Base-by-base conservation (phyloP, 2,888 invertebrate species). In the Hedya salicella region DNA sequence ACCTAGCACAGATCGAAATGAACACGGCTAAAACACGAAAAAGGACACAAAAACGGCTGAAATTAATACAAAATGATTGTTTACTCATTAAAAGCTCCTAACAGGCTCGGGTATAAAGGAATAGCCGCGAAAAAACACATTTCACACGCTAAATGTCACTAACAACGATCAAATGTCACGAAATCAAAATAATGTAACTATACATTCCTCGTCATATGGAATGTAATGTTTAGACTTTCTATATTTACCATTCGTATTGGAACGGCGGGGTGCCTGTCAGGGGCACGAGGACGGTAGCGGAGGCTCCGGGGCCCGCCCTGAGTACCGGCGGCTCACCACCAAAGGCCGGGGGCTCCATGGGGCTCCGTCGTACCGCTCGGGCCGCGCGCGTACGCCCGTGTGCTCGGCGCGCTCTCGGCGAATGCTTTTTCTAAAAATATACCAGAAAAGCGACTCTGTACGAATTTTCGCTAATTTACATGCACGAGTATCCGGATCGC, bases 351-450 rank as follows among this genome's bases (percentile, higher is more conserved):
- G 89, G 88, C 86, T 87, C 88, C 90, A 90, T 89, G 81, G 84
- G 86, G 81, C 87, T 87, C 86, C 88, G 84, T 81, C 85, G 52
- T 46, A 59, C 87, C 84, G 81, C 84, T 85, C 88, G 80, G 82
- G 78, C 81, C 91, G 89, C 89, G 89, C 88, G 89, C 91, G 88
- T 77, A 78, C 77, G 76, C 79, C 82, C 86, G 89, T 89, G 87
- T 88, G 89, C 88, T 86, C 80, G 76, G 78, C 74, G 76, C 75
- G 78, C 78, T 79, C 80, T 81, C 85, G 84, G 78, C 80, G 82
- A 87, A 88, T 89, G 85, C 32, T 86, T 89, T 90, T 88, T 88
- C 91, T 91, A 92, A 87, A 91, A 91, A 92, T 92, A 92, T 86
- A n/a, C 87, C 84, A 87, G 78, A 82, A 91, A 91, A 59, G 78